A percentile compares a stretch with the other conserved stretches of the same genome.
Evolutionary conservation across 2,888 invertebrate species (phyloP).

Genomic region (Amphipoea lucens): DNA sequence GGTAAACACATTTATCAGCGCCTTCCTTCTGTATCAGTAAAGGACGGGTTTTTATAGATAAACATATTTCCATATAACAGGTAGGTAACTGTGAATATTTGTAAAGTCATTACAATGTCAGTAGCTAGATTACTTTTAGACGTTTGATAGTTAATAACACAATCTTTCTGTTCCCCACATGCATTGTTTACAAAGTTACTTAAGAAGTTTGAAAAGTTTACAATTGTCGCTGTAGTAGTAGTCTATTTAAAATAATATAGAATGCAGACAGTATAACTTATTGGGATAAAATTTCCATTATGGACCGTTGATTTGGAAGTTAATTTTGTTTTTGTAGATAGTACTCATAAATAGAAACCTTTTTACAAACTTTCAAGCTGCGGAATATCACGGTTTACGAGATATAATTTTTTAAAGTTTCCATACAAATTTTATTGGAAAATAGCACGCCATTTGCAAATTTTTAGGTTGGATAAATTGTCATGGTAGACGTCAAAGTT

Average conservation of each 20-base stretch:
- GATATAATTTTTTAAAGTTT: too few species aligned
- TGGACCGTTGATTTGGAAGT: too few species aligned
- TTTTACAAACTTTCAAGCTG: too few species aligned
- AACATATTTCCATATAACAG: slow-evolving; percentile 28
- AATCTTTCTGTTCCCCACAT: neutral
- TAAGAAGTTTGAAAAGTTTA: slow-evolving; percentile 1
- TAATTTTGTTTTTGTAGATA: too few species aligned
- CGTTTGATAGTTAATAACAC: slow-evolving; percentile 26
- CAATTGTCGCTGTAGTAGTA: neutral
- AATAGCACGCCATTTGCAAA: too few species aligned
- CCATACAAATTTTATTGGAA: too few species aligned
- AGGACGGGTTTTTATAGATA: slow-evolving; percentile 53
- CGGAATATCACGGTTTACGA: too few species aligned
- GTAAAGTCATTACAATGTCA: slow-evolving; percentile 18
- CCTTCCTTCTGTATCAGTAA: slow-evolving; percentile 33
- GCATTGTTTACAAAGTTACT: slow-evolving; percentile 4
- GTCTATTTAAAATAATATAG: neutral
- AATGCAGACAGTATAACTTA: neutral
- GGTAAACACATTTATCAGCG: slow-evolving; percentile 38
- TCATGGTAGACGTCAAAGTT: too few species aligned
- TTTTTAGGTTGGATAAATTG: too few species aligned
- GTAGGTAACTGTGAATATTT: slow-evolving; percentile 34
- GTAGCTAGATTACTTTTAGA: slow-evolving; percentile 38
- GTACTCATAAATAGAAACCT: too few species aligned
- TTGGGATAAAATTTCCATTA: neutral